Conservation (phyloP, 2,888 invertebrate genomes). For the Brassicogethes aeneus region DNA sequence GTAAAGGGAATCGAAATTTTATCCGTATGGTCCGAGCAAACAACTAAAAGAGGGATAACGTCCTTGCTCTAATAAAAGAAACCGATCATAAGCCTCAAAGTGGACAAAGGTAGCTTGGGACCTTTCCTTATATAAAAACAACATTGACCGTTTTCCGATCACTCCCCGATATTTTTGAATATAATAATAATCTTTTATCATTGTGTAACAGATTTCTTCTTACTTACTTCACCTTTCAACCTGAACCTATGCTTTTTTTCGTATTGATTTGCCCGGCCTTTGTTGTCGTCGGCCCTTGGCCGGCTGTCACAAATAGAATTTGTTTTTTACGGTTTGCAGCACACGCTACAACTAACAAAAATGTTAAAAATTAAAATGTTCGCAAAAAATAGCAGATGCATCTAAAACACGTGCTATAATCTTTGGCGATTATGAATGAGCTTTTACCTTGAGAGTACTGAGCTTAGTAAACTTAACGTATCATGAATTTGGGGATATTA, state of each 20-base stretch:
- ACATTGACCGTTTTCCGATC: conserved; percentile 23
- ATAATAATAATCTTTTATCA: too few species aligned
- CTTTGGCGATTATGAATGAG: too few species aligned
- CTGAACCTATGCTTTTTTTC: neutral
- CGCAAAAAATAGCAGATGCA: neutral
- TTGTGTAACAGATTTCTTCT: too few species aligned
- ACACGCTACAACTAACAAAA: conserved; percentile 11
- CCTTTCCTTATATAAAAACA: conserved; percentile 22
- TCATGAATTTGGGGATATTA: too few species aligned
- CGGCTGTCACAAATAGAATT: neutral
- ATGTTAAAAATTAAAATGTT: neutral
- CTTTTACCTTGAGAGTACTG: too few species aligned
- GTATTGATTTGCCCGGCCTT: neutral
- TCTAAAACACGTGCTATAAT: too few species aligned
- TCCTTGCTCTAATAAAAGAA: conserved; percentile 29
- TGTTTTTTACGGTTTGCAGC: conserved; percentile 19
- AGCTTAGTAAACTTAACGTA: too few species aligned
- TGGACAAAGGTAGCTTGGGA: conserved; percentile 25
- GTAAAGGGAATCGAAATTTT: conserved; percentile 15
- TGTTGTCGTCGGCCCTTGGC: neutral
- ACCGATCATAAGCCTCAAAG: conserved; percentile 32
- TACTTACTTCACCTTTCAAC: too few species aligned
- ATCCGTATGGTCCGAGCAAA: conserved; percentile 15
- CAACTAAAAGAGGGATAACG: conserved; percentile 16
- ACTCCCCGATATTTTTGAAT: conserved; percentile 14